A percentile compares a stretch with the other conserved stretches of the same genome.
These are phyloP conservation scores for Tiphia femorata DNA, from an alignment of 2,888 invertebrate genomes.

Conservation along the genomic window DNA sequence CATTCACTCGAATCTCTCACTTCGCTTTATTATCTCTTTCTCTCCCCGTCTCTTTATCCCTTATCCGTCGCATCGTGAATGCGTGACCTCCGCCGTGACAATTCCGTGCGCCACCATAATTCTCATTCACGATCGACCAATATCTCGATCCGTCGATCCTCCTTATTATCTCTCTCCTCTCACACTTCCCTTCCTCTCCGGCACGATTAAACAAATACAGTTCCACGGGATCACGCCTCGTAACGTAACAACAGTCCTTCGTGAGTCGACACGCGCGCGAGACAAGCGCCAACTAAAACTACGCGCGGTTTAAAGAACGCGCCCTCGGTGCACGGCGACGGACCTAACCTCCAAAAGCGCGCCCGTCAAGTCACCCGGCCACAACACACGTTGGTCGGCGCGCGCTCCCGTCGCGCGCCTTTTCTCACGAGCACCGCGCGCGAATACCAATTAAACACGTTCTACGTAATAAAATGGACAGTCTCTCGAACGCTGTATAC, in stretches of 20 bases:
- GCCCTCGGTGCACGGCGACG: conserved; percentile 17
- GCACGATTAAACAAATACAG: background rate
- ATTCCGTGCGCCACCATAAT: conserved; percentile 13
- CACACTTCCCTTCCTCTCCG: background rate
- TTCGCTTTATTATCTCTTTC: conserved; percentile 15
- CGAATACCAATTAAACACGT: no score
- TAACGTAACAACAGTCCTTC: background rate
- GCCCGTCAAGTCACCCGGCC: conserved; percentile 7
- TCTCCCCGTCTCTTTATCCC: conserved; percentile 1
- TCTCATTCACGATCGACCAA: conserved; percentile 19
- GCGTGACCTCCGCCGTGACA: conserved; percentile 31
- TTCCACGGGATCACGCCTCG: background rate
- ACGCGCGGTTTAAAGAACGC: conserved; percentile 33
- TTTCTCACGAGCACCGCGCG: background rate
- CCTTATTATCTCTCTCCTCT: background rate
- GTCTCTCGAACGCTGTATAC: no score
- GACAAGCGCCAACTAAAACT: conserved; percentile 6
- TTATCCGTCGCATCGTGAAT: conserved; percentile 40
- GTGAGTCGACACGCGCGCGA: background rate
- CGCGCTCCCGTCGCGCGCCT: background rate
- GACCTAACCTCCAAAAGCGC: conserved; percentile 37
- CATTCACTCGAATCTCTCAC: conserved; percentile 40
- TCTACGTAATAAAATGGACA: no score
- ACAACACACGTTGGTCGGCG: no score
- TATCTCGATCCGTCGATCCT: conserved; percentile 14